Evolutionary conservation across 2,888 invertebrate species (phyloP).

Genomic region (Meandrusa payeni): DNA sequence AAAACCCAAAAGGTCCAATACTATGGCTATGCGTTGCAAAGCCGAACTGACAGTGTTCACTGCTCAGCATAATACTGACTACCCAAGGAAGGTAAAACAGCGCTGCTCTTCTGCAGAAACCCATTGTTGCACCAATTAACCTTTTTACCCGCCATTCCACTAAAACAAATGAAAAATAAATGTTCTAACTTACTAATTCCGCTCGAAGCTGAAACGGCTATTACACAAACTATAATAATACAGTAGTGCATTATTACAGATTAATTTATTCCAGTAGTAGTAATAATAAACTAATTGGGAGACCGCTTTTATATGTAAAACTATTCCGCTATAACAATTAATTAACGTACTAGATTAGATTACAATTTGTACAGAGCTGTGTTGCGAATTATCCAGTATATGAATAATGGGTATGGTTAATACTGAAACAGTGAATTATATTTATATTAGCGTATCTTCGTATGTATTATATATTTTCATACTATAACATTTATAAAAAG

Average conservation of each 20-base stretch:
- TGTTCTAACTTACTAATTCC: slow-evolving; percentile 1
- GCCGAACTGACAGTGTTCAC: no score
- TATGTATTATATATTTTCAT: no score
- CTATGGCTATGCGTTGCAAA: no score
- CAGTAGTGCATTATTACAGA: slow-evolving; percentile 8
- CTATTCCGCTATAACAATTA: neutral
- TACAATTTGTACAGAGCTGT: neutral
- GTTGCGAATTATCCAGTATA: neutral
- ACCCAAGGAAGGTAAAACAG: no score
- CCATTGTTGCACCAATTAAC: no score
- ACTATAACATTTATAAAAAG: no score
- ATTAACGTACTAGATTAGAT: neutral
- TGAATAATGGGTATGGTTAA: neutral
- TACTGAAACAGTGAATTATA: no score
- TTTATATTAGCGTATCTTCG: no score
- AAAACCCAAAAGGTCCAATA: no score
- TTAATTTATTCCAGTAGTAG: neutral
- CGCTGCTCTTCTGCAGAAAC: no score
- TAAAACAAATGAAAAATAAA: neutral
- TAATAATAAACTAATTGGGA: neutral
- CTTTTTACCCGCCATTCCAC: no score
- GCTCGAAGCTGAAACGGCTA: neutral
- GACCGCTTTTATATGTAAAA: neutral
- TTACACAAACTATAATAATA: slow-evolving; percentile 5
- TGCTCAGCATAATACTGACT: no score